Evolutionary conservation across 2,797 vertebrate genomes (phyloP).

Genomic region (Moxostoma hubbsi): DNA sequence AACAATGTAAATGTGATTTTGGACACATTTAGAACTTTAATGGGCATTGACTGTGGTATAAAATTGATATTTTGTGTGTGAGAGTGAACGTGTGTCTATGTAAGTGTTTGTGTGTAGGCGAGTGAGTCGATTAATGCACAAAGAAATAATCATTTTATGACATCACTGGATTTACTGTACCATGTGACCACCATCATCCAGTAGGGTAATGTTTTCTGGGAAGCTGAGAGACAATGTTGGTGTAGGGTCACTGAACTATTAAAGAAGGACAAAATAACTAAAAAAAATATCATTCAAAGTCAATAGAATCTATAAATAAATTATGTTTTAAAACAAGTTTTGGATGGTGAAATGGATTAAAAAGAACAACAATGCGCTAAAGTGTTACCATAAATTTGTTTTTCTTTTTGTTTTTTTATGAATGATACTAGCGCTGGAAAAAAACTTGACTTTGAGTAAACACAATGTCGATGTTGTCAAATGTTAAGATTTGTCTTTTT

Average conservation of each 20-base stretch:
- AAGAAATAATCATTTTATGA: slow-evolving; percentile 45
- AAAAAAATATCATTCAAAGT: slow-evolving; percentile 28
- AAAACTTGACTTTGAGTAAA: slow-evolving; percentile 23
- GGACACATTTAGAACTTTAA: slow-evolving; percentile 50
- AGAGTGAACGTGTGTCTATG: slow-evolving; percentile 34
- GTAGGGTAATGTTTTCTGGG: slow-evolving; percentile 38
- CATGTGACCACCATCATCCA: slow-evolving; percentile 47
- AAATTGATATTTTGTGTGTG: slow-evolving; percentile 33
- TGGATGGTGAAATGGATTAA: slow-evolving; percentile 14
- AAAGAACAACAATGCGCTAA: slow-evolving; percentile 19
- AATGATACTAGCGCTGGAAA: slow-evolving; percentile 47
- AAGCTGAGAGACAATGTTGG: slow-evolving; percentile 19
- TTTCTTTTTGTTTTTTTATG: slow-evolving; percentile 56
- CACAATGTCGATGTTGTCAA: slow-evolving; percentile 44
- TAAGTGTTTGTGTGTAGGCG: slow-evolving; percentile 35
- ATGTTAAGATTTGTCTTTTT: slow-evolving; percentile 24
- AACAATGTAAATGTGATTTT: slow-evolving; percentile 26
- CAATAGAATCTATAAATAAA: slow-evolving; percentile 23
- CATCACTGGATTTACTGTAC: slow-evolving; percentile 35
- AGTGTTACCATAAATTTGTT: slow-evolving; percentile 43
- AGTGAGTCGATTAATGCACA: slow-evolving; percentile 25
- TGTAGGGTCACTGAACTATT: slow-evolving; percentile 14
- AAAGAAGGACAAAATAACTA: neutral
- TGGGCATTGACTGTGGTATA: slow-evolving; percentile 46
- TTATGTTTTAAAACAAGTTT: slow-evolving; percentile 25